Evolutionary conservation across 2,888 invertebrate genomes (phyloP).

Genomic region (Orthonevra nobilis): DNA sequence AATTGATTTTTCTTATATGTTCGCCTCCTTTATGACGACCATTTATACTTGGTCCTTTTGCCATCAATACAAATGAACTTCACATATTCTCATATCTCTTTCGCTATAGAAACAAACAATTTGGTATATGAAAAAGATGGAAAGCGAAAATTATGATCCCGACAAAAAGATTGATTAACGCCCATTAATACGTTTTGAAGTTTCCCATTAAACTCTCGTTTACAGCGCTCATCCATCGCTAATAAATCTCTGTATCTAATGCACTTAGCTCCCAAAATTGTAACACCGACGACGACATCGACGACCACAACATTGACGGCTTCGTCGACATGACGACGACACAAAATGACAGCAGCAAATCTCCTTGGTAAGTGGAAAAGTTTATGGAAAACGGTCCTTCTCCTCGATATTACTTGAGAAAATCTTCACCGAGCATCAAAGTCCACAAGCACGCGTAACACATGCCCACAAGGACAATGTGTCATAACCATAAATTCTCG

Average conservation of each 20-base stretch:
- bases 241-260: slow-evolving; percentile 32
- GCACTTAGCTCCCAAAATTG: slow-evolving; percentile 12
- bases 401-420: too few relatives aligned
- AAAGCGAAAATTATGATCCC: neutral
- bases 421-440: neutral
- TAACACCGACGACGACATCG: neutral
- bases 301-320: neutral
- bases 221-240: slow-evolving; percentile 24
- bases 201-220: slow-evolving; percentile 58
- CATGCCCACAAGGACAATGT: slow-evolving; percentile 35
- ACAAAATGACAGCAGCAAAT: slow-evolving; percentile 42
- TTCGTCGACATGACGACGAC: neutral
- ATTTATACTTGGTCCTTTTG: slow-evolving; percentile 26
- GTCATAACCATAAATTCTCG: slow-evolving; percentile 66
- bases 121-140: neutral
- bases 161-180: slow-evolving; percentile 34
- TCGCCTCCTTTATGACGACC: slow-evolving; percentile 45
- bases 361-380: slow-evolving; percentile 60
- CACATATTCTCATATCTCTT: neutral
- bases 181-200: slow-evolving; percentile 42
- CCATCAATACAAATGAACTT: slow-evolving; percentile 29
- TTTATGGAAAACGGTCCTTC: slow-evolving; percentile 42
- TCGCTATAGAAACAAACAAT: slow-evolving; percentile 18
- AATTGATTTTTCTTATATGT: slow-evolving; percentile 16
- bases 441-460: slow-evolving; percentile 7